phyloP scores from a whole-genome alignment of 2,797 vertebrate genomes.

The Etheostoma perlongum region DNA sequence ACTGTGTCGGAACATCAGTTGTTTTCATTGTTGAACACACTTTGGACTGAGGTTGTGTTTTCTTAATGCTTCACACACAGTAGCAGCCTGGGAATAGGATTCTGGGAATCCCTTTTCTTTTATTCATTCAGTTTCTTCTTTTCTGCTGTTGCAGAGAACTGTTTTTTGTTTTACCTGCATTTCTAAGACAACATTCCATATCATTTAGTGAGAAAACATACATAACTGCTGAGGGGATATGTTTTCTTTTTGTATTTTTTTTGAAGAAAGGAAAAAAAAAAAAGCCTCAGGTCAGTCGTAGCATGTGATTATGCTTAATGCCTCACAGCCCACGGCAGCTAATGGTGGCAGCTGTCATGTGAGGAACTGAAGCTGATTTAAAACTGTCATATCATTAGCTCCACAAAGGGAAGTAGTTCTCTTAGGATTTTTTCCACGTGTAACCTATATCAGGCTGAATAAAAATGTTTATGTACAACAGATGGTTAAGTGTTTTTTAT shows the following conservation, averaged over 20 bases:
- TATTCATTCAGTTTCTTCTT: conserved; percentile 37
- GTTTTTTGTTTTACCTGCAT: conserved; percentile 56
- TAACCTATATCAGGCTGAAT: conserved; percentile 86
- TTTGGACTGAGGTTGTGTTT: conserved; percentile 56
- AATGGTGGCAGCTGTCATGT: conserved; percentile 63
- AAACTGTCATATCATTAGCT: conserved; percentile 80
- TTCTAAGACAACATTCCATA: conserved; percentile 79
- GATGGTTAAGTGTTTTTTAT: conserved; percentile 38
- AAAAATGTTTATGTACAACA: conserved; percentile 83
- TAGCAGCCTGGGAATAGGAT: conserved; percentile 77
- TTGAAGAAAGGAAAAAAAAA: conserved; percentile 56
- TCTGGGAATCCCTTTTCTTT: conserved; percentile 54
- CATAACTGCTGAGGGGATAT: conserved; percentile 55
- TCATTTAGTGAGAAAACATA: conserved; percentile 61
- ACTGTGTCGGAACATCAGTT: conserved; percentile 48
- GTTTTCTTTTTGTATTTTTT: conserved; percentile 61
- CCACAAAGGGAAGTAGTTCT: conserved; percentile 85
- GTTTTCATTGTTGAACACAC: conserved; percentile 40
- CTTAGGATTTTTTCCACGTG: conserved; percentile 75
- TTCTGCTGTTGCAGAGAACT: conserved; percentile 56
- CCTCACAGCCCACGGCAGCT: conserved; percentile 69
- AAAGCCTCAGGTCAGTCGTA: conserved; percentile 81
- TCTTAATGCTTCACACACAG: conserved; percentile 60
- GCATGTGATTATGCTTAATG: conserved; percentile 80
- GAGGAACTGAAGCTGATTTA: conserved; percentile 72